Conservation (phyloP, 2,113 vertebrate genomes). For the Dicrurus megarhynchus region DNA sequence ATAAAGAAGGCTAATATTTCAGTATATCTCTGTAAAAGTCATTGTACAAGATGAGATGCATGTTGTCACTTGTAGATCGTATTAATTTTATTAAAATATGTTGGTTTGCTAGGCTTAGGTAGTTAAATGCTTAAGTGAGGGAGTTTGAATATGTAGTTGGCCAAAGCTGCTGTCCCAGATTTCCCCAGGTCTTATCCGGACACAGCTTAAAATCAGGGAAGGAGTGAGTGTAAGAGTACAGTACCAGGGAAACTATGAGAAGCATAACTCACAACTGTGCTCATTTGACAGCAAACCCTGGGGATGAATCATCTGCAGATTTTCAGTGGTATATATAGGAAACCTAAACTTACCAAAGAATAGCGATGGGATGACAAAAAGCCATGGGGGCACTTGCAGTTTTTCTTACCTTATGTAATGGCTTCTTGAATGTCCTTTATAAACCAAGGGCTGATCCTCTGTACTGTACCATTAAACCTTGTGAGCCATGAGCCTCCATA, state of each 20-base stretch:
- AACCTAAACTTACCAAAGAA: slow-evolving; percentile 67
- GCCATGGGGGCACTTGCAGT: slow-evolving; percentile 14
- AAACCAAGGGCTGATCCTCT: not conserved
- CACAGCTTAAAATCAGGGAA: not conserved
- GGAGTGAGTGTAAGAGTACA: not conserved
- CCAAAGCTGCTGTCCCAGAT: not conserved
- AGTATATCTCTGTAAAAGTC: not conserved
- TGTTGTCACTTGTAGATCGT: not conserved
- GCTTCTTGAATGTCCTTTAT: slow-evolving; percentile 11
- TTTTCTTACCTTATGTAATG: slow-evolving; percentile 28
- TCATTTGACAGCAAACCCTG: slow-evolving; percentile 10
- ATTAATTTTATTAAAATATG: not conserved
- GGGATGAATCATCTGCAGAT: slow-evolving; percentile 32
- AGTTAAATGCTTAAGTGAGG: not conserved
- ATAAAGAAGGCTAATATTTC: not conserved
- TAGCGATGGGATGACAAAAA: slow-evolving; percentile 77
- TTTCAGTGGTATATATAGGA: slow-evolving; percentile 29
- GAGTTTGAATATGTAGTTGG: not conserved
- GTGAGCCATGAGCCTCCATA: slow-evolving; percentile 11
- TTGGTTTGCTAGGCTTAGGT: not conserved
- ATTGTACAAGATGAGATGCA: not conserved
- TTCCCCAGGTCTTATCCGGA: not conserved
- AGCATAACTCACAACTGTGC: not conserved
- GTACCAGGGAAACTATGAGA: not conserved
- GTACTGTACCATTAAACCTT: not conserved